phyloP scores from a whole-genome alignment of 1,140 invertebrate genomes.

The Brachionus rotundiformis region DNA sequence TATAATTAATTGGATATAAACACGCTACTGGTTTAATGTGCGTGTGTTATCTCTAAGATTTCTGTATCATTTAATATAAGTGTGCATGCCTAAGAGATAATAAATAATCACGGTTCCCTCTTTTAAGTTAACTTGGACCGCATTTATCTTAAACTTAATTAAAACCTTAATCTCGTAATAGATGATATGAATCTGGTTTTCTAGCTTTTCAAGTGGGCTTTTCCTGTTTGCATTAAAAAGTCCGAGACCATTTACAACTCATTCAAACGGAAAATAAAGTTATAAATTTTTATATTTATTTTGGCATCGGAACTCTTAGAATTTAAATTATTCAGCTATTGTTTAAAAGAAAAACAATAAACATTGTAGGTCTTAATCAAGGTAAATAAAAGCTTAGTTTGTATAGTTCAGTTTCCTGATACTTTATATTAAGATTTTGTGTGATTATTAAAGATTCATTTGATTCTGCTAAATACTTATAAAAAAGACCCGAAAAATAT shows the following conservation, averaged over 20 bases:
- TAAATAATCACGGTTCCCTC: conserved; percentile 12
- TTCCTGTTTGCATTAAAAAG: conserved; percentile 8
- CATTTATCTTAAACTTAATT: neutral
- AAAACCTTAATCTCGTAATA: conserved; percentile 47
- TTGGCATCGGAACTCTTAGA: neutral
- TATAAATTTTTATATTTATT: conserved; percentile 31
- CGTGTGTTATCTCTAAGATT: conserved; percentile 38
- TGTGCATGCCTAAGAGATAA: conserved; percentile 31
- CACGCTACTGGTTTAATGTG: conserved; percentile 29
- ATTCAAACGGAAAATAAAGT: conserved; percentile 8
- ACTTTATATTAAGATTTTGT: neutral
- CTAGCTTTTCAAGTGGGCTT: neutral
- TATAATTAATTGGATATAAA: conserved; percentile 37
- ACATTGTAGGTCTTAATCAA: neutral
- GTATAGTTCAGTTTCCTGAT: neutral
- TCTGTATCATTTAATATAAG: conserved; percentile 36
- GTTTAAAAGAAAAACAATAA: neutral
- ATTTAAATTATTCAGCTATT: neutral
- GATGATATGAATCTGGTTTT: conserved; percentile 4
- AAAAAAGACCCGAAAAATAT: neutral
- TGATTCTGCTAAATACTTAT: neutral
- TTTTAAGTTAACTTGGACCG: neutral
- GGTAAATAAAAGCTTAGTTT: neutral
- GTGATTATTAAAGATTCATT: neutral
- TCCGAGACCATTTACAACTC: neutral